These are phyloP conservation scores for Promerops cafer DNA, from an alignment of 2,113 vertebrate genomes.

Conservation along the genomic window DNA sequence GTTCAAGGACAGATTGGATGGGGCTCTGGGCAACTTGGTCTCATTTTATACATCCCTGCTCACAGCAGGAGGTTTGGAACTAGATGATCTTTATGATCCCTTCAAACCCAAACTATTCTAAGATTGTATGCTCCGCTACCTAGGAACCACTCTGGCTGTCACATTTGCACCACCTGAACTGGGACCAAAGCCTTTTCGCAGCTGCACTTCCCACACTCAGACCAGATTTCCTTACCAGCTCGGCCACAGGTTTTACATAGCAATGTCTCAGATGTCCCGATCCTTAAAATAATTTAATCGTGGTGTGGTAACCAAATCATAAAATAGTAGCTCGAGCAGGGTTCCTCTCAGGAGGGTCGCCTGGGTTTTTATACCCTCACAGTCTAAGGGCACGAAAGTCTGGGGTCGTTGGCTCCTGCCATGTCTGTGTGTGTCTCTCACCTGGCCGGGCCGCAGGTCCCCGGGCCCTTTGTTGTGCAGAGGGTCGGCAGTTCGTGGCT, in stretches of 20 bases:
- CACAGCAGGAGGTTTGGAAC: background rate
- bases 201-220: background rate
- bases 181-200: background rate
- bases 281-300: background rate
- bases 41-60: background rate
- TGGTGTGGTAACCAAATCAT: background rate
- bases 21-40: background rate
- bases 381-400: background rate
- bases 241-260: background rate
- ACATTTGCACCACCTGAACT: background rate
- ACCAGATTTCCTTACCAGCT: background rate
- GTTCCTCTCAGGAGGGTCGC: no score
- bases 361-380: background rate
- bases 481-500: background rate
- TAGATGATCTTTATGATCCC: background rate
- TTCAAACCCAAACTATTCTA: background rate
- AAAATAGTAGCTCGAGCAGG: background rate
- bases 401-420: background rate
- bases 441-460: background rate
- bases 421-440: background rate
- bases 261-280: background rate
- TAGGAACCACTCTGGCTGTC: background rate
- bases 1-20: background rate
- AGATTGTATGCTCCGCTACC: background rate
- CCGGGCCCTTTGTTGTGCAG: background rate